These are phyloP conservation scores for Neogobius melanostomus DNA, from an alignment of 2,113 vertebrate species.

Conservation along the genomic window DNA sequence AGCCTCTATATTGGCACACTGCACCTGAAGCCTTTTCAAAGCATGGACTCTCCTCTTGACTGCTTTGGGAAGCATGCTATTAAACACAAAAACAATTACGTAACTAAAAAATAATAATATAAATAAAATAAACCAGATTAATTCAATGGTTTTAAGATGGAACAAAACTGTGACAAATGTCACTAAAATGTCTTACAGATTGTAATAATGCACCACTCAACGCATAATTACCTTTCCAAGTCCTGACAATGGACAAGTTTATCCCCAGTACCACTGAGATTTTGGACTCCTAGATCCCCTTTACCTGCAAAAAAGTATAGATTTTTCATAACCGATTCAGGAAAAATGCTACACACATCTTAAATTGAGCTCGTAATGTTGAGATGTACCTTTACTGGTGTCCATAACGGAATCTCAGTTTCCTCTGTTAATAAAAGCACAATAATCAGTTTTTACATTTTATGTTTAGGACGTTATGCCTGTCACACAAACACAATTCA, in stretches of 20 bases:
- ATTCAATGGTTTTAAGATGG: no score
- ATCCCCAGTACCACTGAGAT: conserved; percentile 56
- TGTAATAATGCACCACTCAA: no score
- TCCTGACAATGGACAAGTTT: conserved; percentile 50
- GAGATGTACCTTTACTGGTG: conserved; percentile 57
- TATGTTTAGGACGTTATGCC: no score
- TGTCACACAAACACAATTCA: no score
- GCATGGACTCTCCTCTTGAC: conserved; percentile 94
- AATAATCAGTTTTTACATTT: no score
- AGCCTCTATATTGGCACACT: conserved; percentile 93
- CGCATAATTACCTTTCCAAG: conserved; percentile 59
- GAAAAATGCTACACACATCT: background rate
- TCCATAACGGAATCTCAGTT: conserved; percentile 61
- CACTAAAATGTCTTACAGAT: no score
- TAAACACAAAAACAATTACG: conserved; percentile 4
- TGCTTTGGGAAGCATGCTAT: conserved; percentile 89
- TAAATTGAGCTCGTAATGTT: no score
- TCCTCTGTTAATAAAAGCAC: conserved; percentile 37
- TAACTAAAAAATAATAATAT: no score
- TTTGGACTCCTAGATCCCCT: conserved; percentile 59
- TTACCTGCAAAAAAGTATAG: conserved; percentile 42
- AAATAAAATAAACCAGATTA: no score
- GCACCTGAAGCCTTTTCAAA: conserved; percentile 93
- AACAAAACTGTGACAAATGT: no score
- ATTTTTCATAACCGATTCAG: background rate